Evolutionary conservation across 2,797 vertebrate species (phyloP), one percentile per base, ranked within the genome.

Genomic region (Miichthys miiuy): DNA sequence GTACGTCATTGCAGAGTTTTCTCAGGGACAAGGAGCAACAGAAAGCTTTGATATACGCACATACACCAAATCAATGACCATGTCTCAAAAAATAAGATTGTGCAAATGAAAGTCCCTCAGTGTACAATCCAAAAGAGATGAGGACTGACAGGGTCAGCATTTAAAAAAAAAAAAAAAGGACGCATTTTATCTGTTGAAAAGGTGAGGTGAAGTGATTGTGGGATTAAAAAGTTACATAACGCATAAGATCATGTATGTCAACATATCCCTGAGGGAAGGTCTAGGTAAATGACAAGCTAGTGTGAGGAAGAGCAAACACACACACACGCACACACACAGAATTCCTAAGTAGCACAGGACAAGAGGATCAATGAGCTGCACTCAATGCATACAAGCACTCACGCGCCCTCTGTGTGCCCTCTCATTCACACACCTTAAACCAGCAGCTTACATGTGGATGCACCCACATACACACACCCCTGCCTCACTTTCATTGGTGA

Each of bases 261-360:
- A 85, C 63, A 51, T 25, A 81, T 80, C 82, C 81, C 84, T 62
- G 69, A 77, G 84, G 84, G 67, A 68, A 80, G 79, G 65, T 76
- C 86, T 85, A 80, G 30, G 85, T 80, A 90, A 92, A 92, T 91
- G 89, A 87, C 87, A 91, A 86, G 70, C 66, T 48, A 70, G 68
- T 58, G 34, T 66, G 61, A 50, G 55, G 56, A 51, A n/a, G 52
- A 54, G 9, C 41, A 71, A 42, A 71, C 12, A 72, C 63, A 72
- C 61, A 61, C 25, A 52, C 2, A 54, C n/a, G 21, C 61, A 63
- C 57, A 27, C 48, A 44, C 54, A 12, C 57, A 63, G 75, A 84
- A 47, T 87, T 75, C 4, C 63, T 85, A 79, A 86, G 69, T 51
- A 79, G 70, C 68, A 42, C 0, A 68, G 65, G 64, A 82, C 70